Conservation (phyloP, 2,888 invertebrate genomes). For the Drosophila monieri region DNA sequence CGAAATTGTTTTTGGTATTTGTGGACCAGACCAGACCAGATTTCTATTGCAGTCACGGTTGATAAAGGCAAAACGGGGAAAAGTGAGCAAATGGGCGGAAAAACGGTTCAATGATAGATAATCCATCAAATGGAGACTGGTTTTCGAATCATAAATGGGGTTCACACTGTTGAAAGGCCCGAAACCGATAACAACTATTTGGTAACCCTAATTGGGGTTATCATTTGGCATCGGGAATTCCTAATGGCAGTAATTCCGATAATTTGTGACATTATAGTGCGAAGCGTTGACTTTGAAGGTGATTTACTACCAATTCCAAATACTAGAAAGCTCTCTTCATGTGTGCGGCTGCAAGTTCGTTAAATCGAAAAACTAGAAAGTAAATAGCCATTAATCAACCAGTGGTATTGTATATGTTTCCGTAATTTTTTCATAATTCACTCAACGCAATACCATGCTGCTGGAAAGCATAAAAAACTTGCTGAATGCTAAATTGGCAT, state of each 20-base stretch:
- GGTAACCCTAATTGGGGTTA: slow-evolving; percentile 23
- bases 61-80: slow-evolving; percentile 23
- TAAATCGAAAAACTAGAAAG: not conserved
- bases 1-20: slow-evolving; percentile 23
- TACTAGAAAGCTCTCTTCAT: slow-evolving; percentile 3
- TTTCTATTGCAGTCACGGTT: slow-evolving; percentile 39
- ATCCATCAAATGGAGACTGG: slow-evolving; percentile 34
- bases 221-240: slow-evolving; percentile 20
- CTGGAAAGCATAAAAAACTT: not conserved
- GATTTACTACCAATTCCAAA: slow-evolving; percentile 6
- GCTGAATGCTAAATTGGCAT: not conserved
- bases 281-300: slow-evolving; percentile 2
- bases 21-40: slow-evolving; percentile 32
- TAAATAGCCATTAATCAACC: slow-evolving; percentile 4
- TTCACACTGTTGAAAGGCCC: slow-evolving; percentile 12
- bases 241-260: slow-evolving; percentile 21
- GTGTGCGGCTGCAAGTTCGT: not conserved
- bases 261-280: slow-evolving; percentile 17
- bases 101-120: slow-evolving; percentile 26
- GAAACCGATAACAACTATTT: slow-evolving; percentile 24
- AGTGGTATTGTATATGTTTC: not conserved
- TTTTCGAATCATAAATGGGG: slow-evolving; percentile 11
- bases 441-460: not conserved
- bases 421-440: not conserved
- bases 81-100: slow-evolving; percentile 23